Evolutionary conservation across 2,113 vertebrate genomes (phyloP), one percentile per base, ranked within the genome.

Genomic region (Nymphicus hollandicus): DNA sequence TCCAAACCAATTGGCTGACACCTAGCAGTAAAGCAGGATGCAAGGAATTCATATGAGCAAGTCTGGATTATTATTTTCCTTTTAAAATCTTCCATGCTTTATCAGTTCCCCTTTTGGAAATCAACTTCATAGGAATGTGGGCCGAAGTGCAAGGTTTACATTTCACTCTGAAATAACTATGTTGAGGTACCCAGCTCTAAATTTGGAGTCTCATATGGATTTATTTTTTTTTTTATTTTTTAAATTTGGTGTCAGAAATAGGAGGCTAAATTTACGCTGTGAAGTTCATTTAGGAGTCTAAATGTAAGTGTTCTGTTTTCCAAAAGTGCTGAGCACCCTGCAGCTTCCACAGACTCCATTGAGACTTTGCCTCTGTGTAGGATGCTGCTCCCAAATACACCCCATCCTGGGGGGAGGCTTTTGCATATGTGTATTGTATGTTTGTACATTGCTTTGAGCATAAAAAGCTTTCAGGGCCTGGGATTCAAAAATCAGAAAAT

Each of bases 141-240:
- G 95, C 91, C 76, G 88, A 95, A 97, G 91, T 93, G 95, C 92
- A 94, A 96, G 86, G 86, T 88, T 96, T 94, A 89, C 77, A 80
- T 95, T 93, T 91, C 88, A 84, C 78, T 96, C 88, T 0, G 2
- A 84, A 61, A 70, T 74, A 84, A 81, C 91, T 96, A 87, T 73
- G 78, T 89, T 68, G 91, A 96, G 95, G 95, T 95, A 93, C 90
- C 81, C 79, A 84, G 73, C 68, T 94, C 88, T 96, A 97, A 96
- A 96, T 95, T 61, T 88, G 89, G 90, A 94, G 44, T 65, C 83
- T 96, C 91, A 92, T 88, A 88, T 86, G 84, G 65, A 76, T 69
- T 69, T 69, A 72, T 80, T 56, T 28, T 8, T 24, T 58, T 20
- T 35, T 11, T 4, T 19, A 11, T 80, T 23, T 55, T 39, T 41